Evolutionary conservation across 2,888 invertebrate species (phyloP).

Genomic region (Sarcophaga variegata): DNA sequence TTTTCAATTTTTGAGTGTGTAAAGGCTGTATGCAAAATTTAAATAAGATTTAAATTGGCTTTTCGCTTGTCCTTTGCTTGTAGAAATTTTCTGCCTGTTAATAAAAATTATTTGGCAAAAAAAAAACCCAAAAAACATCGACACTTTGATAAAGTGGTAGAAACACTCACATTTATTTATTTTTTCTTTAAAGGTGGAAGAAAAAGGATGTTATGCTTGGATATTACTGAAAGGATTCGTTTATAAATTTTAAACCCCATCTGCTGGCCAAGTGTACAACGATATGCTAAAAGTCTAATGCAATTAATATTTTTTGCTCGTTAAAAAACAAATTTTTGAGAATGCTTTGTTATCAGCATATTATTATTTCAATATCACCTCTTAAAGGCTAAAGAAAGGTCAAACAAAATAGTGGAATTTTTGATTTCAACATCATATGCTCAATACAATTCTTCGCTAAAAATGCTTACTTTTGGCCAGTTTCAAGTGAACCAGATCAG

Average conservation of each 20-base stretch:
- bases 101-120: constrained; percentile 13
- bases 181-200: background rate
- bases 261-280: background rate
- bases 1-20: background rate
- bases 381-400: no score
- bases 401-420: no score
- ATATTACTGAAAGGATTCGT: constrained; percentile 17
- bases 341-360: no score
- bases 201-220: constrained; percentile 9
- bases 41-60: constrained; percentile 69
- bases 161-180: constrained; percentile 19
- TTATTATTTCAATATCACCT: no score
- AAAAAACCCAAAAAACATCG: constrained; percentile 12
- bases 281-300: constrained; percentile 20
- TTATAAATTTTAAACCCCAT: constrained; percentile 27
- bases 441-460: no score
- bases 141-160: constrained; percentile 39
- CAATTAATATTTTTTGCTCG: constrained; percentile 33
- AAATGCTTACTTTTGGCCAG: no score
- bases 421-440: no score
- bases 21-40: constrained; percentile 54
- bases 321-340: no score
- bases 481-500: no score
- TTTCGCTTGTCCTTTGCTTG: constrained; percentile 52
- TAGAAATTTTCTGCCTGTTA: constrained; percentile 54